Base-by-base conservation (phyloP, 2,113 vertebrate genomes). In the Notothenia coriiceps region DNA sequence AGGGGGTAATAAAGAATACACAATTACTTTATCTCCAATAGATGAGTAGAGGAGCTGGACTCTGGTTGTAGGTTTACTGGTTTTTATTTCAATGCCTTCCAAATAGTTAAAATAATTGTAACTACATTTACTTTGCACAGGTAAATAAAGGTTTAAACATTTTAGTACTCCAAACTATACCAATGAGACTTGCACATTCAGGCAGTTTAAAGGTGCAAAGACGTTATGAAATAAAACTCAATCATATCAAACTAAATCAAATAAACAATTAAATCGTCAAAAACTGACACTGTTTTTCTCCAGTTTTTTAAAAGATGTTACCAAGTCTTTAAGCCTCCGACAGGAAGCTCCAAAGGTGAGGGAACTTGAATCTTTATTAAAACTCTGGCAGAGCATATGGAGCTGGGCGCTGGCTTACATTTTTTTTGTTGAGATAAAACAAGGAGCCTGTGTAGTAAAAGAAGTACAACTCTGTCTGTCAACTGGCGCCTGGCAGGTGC, bases 1-100 rank as follows among this genome's bases (percentile, higher is more conserved):
- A 60, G 14, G 46, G 35, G 49, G 75, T 35, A 85, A 62, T 82
- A 57, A 80, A 56, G 57, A 46, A 56, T 40, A 62, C 2, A 22
- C n/a, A 51, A 49, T 70, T 70, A 51, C 4, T 74, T 44, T 11
- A 1, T 67, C 3, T 43, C 35, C 20, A 9, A 22, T 6, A 46
- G 29, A 54, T 33, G 1, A 2, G 6, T 14, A 2, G 10, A 74
- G 1, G 12, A 54, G 13, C 54, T 40, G 35, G 6, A 40, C 35
- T 40, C 35, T 40, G 5, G 35, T 40, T 40, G 35, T 40, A 40
- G 35, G 35, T 7, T 40, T 40, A 40, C 35, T 40, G 29, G 29
- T 4, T 29, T 29, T 29, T 29, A 29, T 29, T 40, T 40, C 35
- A 40, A 40, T 40, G 35, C 35, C 6, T 40, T 40, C 7, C 35